Conservation (phyloP, 2,888 invertebrate species). For the Cheilosia pagana region DNA sequence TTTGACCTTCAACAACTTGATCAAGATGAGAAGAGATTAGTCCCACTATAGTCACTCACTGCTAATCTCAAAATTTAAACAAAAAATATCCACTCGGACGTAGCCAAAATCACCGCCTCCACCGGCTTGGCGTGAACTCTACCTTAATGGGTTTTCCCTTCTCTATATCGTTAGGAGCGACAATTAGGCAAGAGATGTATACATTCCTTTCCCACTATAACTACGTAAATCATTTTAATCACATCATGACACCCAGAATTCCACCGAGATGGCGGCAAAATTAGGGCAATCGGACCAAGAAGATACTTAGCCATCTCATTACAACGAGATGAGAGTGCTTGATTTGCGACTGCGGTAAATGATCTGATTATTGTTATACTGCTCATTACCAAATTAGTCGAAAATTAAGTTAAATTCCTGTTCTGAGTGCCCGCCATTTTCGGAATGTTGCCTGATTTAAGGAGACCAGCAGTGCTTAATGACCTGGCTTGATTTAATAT, state of each 20-base stretch:
- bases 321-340: neutral
- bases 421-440: neutral
- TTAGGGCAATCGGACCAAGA: constrained; percentile 37
- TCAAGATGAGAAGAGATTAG: constrained; percentile 5
- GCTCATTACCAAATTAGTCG: constrained; percentile 17
- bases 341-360: constrained; percentile 23
- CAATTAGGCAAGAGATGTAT: constrained; percentile 10
- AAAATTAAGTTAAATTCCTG: neutral
- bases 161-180: neutral
- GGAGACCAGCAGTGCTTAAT: neutral
- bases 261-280: constrained; percentile 15
- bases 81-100: constrained; percentile 9
- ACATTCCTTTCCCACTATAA: neutral
- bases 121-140: neutral
- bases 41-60: neutral
- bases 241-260: neutral
- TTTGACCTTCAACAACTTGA: constrained; percentile 41
- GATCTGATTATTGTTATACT: neutral
- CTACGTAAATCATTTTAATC: constrained; percentile 50
- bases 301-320: constrained; percentile 33
- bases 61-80: constrained; percentile 29
- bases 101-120: constrained; percentile 35
- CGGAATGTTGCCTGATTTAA: neutral
- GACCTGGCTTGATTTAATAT: neutral
- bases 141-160: constrained; percentile 6